These are phyloP conservation scores for Leptonema lineaticorne DNA, from an alignment of 1,140 invertebrate species.

Conservation along the genomic window DNA sequence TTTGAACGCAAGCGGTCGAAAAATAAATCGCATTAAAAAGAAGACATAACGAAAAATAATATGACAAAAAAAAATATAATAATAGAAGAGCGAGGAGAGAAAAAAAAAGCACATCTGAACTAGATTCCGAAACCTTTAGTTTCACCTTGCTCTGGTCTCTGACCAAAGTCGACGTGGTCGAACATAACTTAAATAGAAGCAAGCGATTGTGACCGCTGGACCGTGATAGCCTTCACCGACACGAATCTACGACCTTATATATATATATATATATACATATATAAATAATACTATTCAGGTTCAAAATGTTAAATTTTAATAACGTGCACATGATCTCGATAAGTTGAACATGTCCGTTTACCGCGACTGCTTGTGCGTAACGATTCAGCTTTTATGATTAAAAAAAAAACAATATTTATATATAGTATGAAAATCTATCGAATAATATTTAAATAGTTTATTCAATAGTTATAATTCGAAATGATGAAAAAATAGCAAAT, in stretches of 20 bases:
- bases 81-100: neutral
- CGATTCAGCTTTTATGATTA: too few relatives aligned
- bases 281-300: neutral
- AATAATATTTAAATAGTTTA: too few relatives aligned
- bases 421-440: too few relatives aligned
- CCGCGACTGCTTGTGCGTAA: too few relatives aligned
- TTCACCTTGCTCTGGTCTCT: conserved; percentile 19
- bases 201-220: conserved; percentile 17
- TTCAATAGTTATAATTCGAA: too few relatives aligned
- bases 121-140: conserved; percentile 16
- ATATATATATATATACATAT: too few relatives aligned
- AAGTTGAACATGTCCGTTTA: too few relatives aligned
- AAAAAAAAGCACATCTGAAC: conserved; percentile 6
- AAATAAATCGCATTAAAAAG: neutral
- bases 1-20: neutral
- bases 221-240: conserved; percentile 27
- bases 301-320: conserved; percentile 2
- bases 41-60: neutral
- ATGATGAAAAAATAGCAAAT: too few relatives aligned
- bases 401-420: too few relatives aligned
- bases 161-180: conserved; percentile 11
- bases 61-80: conserved; percentile 1
- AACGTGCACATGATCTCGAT: neutral
- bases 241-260: conserved; percentile 13
- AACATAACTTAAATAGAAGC: conserved; percentile 20